Percentiles rank a stretch among this genome's conserved stretches.
Evolutionary conservation across 2,797 vertebrate species (phyloP).

Genomic region (Manis crassicaudata): DNA sequence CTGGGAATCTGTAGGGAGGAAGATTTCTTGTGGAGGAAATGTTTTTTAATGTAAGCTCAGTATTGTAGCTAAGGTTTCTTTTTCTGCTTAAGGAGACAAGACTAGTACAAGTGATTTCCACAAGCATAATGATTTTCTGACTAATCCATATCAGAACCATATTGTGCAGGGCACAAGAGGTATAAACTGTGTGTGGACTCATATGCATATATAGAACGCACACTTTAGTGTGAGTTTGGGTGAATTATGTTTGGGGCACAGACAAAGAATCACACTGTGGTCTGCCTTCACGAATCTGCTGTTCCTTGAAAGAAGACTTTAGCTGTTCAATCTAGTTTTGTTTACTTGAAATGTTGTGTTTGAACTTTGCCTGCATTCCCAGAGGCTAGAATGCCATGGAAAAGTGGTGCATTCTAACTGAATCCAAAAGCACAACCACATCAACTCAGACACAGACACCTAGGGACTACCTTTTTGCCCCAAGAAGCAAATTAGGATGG

Average conservation of each 20-base stretch:
- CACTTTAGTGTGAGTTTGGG: background rate
- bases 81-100: background rate
- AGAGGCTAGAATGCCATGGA: conserved; percentile 21
- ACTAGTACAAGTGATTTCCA: background rate
- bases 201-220: no score
- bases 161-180: background rate
- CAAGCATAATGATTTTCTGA: background rate
- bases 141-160: background rate
- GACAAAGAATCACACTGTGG: background rate
- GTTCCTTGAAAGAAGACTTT: conserved; percentile 38
- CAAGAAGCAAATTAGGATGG: background rate
- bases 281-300: conserved; percentile 36
- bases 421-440: conserved; percentile 22
- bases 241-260: background rate
- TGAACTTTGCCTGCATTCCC: conserved; percentile 35
- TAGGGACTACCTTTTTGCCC: background rate
- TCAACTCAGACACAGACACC: background rate
- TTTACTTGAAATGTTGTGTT: conserved; percentile 59
- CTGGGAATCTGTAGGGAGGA: background rate
- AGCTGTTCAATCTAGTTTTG: conserved; percentile 50
- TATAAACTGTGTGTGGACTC: background rate
- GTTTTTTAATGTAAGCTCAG: background rate
- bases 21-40: background rate
- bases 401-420: background rate
- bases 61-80: conserved; percentile 29